These are phyloP conservation scores for Synergus umbraculus DNA, from an alignment of 2,888 invertebrate genomes.

Conservation along the genomic window DNA sequence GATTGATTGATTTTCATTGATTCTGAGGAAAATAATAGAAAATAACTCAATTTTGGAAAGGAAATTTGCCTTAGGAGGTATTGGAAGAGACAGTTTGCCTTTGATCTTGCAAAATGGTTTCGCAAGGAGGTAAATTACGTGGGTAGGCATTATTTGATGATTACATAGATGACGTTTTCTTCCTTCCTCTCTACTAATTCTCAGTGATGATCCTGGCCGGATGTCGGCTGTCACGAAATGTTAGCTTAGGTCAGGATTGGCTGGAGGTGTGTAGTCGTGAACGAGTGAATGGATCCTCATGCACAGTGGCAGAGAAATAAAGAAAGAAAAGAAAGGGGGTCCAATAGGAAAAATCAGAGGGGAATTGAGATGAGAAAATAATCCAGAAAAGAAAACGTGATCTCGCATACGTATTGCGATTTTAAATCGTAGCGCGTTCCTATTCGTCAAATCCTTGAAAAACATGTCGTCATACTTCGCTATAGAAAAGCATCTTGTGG, in stretches of 20 bases:
- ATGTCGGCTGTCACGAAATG: slow-evolving; percentile 68
- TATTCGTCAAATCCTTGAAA: not conserved
- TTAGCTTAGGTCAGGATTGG: slow-evolving; percentile 66
- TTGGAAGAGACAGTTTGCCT: no score
- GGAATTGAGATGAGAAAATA: not conserved
- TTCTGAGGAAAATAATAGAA: no score
- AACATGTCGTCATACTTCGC: not conserved
- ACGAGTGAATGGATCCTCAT: slow-evolving; percentile 45
- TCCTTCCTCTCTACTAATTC: slow-evolving; percentile 43
- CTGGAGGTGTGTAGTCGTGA: slow-evolving; percentile 44
- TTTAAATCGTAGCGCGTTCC: slow-evolving; percentile 50
- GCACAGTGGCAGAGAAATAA: slow-evolving; percentile 41
- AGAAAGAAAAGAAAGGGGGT: slow-evolving; percentile 1
- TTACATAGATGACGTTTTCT: slow-evolving; percentile 43
- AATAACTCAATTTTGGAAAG: no score
- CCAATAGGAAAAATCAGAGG: slow-evolving; percentile 4
- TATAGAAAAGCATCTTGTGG: not conserved
- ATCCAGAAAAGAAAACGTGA: slow-evolving; percentile 54
- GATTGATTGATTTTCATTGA: not conserved
- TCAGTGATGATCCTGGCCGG: slow-evolving; percentile 65
- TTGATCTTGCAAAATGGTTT: not conserved
- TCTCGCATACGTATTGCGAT: slow-evolving; percentile 57
- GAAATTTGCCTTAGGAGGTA: no score
- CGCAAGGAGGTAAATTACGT: not conserved
- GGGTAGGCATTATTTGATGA: not conserved